Evolutionary conservation across 2,888 invertebrate genomes (phyloP).

Genomic region (Tenthredo mesomela): DNA sequence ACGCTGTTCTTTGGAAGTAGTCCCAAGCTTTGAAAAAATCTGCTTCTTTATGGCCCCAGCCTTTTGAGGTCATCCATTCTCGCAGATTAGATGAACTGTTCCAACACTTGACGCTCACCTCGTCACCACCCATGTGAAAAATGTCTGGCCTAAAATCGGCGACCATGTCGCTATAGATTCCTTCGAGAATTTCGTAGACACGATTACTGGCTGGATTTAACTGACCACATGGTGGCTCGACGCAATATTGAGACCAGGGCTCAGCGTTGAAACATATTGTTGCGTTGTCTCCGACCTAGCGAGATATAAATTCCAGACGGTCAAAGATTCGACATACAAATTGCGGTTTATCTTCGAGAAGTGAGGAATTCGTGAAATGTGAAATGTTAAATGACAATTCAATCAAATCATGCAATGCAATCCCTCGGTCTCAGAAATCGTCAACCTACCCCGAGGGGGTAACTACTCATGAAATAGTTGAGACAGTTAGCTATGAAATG

Average conservation of each 20-base stretch:
- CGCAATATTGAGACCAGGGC: slow-evolving; percentile 86
- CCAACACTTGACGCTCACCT: slow-evolving; percentile 88
- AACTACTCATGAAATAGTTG: too few relatives aligned
- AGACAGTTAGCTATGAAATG: too few relatives aligned
- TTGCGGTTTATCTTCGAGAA: too few relatives aligned
- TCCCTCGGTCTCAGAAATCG: slow-evolving; percentile 80
- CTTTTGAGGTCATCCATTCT: slow-evolving; percentile 83
- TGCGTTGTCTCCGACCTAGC: slow-evolving; percentile 69
- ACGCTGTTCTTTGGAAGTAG: slow-evolving; percentile 85
- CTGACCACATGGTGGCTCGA: slow-evolving; percentile 93
- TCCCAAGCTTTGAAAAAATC: slow-evolving; percentile 73
- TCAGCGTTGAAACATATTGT: slow-evolving; percentile 80
- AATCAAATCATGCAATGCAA: slow-evolving; percentile 56
- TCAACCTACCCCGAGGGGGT: slow-evolving; percentile 67
- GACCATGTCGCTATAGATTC: slow-evolving; percentile 89
- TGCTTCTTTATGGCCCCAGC: slow-evolving; percentile 81
- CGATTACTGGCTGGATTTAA: slow-evolving; percentile 87
- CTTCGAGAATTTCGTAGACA: slow-evolving; percentile 85
- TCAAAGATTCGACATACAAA: not conserved
- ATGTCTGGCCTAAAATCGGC: slow-evolving; percentile 86
- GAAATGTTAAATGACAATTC: not conserved
- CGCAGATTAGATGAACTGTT: slow-evolving; percentile 85
- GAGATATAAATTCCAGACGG: not conserved
- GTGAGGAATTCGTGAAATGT: too few relatives aligned
- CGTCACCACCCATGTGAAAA: slow-evolving; percentile 95